Evolutionary conservation across 1,140 invertebrate genomes (phyloP), one percentile per base, ranked within the genome.

Genomic region (Drosophila melanogaster): DNA sequence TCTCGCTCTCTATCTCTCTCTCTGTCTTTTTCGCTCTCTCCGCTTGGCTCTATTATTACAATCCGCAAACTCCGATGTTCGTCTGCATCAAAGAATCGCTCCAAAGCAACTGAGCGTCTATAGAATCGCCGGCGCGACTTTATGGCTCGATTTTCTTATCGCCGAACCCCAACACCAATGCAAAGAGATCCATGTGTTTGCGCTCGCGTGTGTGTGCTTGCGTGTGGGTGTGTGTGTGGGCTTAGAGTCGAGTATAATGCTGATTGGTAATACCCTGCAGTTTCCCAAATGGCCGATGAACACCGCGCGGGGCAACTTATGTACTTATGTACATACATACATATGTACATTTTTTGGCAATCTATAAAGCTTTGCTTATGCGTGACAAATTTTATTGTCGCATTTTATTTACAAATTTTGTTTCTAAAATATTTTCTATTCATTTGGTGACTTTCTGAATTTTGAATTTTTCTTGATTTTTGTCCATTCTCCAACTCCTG

Each of bases 91-190:
- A 80, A 80, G 72, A 81, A 67, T 62, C 59, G 83, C 79, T 83
- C 44, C 40, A 79, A 65, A 67, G 61, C 40, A 64, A 79, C 79
- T 86, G 83, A 72, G 65, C 55, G 40, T 11, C 1, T 2, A 12
- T 11, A 40, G 64, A 51, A 56, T 50, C 7, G 30, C 37, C 40
- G 64, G 35, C 24, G 38, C 61, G 70, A 75, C 71, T 86, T 86
- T 86, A 86, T 86, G 61, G 43, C 57, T 55, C 12, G 37, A 22
- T 47, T 61, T 47, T 40, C 67, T 81, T 81, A 85, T 85, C 80
- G 57, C 46, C 8, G 44, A 44, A 37, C 72, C 70, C n/a, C 41
- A 22, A 22, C 57, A 74, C 44, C 38, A 30, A 40, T n/a, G 37
- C 47, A 65, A n/a, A 40, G 11, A 43, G 49, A 47, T 64, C 40